Percentiles rank a stretch among this genome's conserved stretches.
Evolutionary conservation across 2,888 invertebrate genomes (phyloP).

Genomic region (Agapetus fuscipes): DNA sequence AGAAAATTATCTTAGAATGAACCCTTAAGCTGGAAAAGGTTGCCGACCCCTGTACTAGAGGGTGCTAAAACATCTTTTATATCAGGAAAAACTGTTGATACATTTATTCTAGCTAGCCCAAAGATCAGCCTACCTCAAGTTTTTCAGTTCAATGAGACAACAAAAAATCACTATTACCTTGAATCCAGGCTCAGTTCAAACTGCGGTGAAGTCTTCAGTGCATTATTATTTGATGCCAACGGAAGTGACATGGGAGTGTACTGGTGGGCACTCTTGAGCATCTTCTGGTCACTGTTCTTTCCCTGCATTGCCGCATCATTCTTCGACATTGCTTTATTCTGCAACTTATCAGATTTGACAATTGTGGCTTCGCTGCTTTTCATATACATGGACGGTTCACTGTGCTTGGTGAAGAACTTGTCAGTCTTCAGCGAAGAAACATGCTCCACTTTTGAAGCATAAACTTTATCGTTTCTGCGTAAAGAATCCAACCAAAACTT

Average conservation of each 20-base stretch:
- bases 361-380: constrained; percentile 20
- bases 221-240: constrained; percentile 29
- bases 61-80: too few species aligned
- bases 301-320: constrained; percentile 23
- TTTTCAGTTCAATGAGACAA: too few species aligned
- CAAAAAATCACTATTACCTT: constrained; percentile 22
- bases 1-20: too few species aligned
- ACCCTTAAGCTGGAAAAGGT: too few species aligned
- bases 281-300: constrained; percentile 23
- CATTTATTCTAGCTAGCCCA: too few species aligned
- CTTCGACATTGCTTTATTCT: constrained; percentile 17
- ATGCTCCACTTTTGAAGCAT: constrained; percentile 23
- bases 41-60: too few species aligned
- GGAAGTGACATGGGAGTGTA: constrained; percentile 46
- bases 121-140: too few species aligned
- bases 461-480: constrained; percentile 42
- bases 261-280: constrained; percentile 44
- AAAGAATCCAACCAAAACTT: constrained; percentile 48
- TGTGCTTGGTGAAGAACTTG: constrained; percentile 19
- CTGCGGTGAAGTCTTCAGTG: constrained; percentile 37
- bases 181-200: constrained; percentile 50
- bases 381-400: constrained; percentile 19
- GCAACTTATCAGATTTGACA: constrained; percentile 20
- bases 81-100: too few species aligned
- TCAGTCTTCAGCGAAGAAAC: constrained; percentile 11